Evolutionary conservation across 2,113 vertebrate species (phyloP).

Genomic region (Bucco capensis): DNA sequence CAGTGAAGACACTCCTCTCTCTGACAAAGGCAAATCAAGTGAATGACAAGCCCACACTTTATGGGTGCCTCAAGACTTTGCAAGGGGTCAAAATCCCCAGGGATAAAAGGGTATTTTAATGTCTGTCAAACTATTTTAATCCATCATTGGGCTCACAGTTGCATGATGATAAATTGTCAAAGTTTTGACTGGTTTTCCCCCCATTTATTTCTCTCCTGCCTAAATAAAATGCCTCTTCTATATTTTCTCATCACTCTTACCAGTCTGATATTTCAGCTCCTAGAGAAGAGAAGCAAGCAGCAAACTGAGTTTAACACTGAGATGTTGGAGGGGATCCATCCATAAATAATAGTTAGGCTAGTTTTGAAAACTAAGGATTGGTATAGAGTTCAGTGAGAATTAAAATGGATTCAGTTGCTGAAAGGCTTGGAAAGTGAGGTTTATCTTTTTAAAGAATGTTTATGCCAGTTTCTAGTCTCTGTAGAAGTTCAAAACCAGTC

Average conservation of each 20-base stretch:
- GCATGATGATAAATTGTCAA: not conserved
- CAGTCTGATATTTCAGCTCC: not conserved
- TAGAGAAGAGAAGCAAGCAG: not conserved
- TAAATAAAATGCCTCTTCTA: not conserved
- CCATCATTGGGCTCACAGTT: not conserved
- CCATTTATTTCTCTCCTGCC: not conserved
- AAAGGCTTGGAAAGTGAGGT: not conserved
- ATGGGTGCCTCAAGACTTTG: not conserved
- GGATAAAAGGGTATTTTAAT: not conserved
- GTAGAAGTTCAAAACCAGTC: not conserved
- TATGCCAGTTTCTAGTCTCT: not conserved
- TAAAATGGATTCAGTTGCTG: not conserved
- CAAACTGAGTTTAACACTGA: not conserved
- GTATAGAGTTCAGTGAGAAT: not conserved
- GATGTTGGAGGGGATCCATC: not conserved
- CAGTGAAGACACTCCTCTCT: constrained; percentile 1
- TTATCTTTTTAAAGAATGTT: not conserved
- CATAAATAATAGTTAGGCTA: not conserved
- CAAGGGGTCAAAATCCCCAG: not conserved
- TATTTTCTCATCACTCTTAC: not conserved
- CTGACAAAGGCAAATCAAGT: not conserved
- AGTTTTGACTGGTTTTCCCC: not conserved
- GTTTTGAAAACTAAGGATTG: not conserved
- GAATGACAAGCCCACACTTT: not conserved
- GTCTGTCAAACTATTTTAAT: not conserved